Evolutionary conservation across 2,888 invertebrate genomes (phyloP).

Genomic region (Eulithis testata): DNA sequence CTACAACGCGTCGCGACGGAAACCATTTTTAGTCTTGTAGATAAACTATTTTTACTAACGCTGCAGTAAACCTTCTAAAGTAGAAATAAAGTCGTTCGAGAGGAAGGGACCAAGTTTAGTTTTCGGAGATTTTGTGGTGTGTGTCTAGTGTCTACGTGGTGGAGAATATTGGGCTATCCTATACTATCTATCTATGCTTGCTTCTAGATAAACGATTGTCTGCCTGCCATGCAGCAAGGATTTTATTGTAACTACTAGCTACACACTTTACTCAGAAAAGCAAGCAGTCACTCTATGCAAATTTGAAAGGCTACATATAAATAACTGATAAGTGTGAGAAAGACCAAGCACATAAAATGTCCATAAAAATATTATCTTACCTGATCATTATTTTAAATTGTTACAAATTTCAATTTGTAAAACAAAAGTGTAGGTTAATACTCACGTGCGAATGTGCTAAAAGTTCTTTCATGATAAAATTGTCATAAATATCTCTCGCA

Average conservation of each 20-base stretch:
- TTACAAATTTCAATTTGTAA: background rate
- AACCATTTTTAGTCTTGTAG: conserved; percentile 4
- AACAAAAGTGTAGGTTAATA: conserved; percentile 47
- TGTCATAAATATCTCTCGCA: conserved; percentile 99
- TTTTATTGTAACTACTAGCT: too few species aligned
- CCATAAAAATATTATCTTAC: background rate
- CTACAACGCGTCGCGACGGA: conserved; percentile 2
- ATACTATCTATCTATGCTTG: too few species aligned
- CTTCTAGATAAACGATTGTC: too few species aligned
- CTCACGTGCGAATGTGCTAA: conserved; percentile 99
- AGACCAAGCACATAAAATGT: too few species aligned
- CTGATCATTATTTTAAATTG: background rate
- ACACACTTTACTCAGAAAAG: too few species aligned
- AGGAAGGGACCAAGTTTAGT: conserved; percentile 8
- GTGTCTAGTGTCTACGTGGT: background rate
- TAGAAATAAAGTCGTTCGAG: conserved; percentile 9
- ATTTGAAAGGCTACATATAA: too few species aligned
- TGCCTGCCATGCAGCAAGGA: too few species aligned
- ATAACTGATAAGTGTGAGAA: too few species aligned
- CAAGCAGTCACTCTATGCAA: too few species aligned
- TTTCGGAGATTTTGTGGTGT: conserved; percentile 2
- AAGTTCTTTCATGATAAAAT: conserved; percentile 99
- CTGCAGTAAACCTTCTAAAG: conserved; percentile 7
- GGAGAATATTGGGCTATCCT: too few species aligned
- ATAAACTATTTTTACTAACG: conserved; percentile 10